These are phyloP conservation scores for Harpagoxenus sublaevis DNA, from an alignment of 2,888 invertebrate genomes.

Conservation along the genomic window DNA sequence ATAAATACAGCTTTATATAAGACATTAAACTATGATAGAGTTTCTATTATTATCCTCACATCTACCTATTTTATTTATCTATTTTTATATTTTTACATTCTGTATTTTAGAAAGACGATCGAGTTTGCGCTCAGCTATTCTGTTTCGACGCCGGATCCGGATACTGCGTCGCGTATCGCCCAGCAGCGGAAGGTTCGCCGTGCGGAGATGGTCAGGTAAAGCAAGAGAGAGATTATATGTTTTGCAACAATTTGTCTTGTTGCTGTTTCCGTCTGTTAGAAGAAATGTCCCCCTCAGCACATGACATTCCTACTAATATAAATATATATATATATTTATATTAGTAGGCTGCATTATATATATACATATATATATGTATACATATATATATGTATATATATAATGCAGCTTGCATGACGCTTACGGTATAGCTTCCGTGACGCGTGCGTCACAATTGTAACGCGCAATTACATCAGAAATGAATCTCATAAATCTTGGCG, in stretches of 20 bases:
- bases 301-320: not conserved
- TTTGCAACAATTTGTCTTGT: not conserved
- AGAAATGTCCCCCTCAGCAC: not conserved
- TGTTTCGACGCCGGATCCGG: constrained; percentile 98
- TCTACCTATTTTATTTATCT: not conserved
- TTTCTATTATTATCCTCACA: not conserved
- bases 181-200: constrained; percentile 97
- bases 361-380: too few relatives aligned
- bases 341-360: too few relatives aligned
- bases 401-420: not conserved
- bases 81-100: constrained; percentile 1
- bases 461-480: constrained; percentile 5
- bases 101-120: constrained; percentile 93
- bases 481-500: constrained; percentile 16
- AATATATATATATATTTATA: not conserved
- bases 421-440: not conserved
- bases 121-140: constrained; percentile 97
- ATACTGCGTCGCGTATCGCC: constrained; percentile 97
- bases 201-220: constrained; percentile 97
- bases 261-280: not conserved
- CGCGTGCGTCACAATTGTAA: not conserved
- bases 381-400: not conserved
- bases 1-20: not conserved
- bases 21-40: not conserved
- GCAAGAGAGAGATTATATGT: not conserved